Percentiles rank a stretch among this genome's conserved stretches.
phyloP scores from a whole-genome alignment of 64 coral and sea anemone genomes.

The Dendrophyllia cribrosa region DNA sequence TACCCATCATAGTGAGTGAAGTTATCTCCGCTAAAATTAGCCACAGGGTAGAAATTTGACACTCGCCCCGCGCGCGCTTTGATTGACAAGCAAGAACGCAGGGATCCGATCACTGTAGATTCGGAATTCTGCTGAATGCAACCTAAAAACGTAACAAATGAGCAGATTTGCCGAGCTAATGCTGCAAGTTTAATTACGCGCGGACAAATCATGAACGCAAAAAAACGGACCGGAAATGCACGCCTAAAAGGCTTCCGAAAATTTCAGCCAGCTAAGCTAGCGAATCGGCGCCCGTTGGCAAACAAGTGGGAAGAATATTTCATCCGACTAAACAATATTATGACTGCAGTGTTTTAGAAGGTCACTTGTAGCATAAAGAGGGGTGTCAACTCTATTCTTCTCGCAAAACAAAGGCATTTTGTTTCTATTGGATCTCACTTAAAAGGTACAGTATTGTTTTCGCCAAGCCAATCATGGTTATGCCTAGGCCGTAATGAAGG shows the following conservation, averaged over 20 bases:
- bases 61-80: constrained; percentile 47
- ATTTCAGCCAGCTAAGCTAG: constrained; percentile 9
- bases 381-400: constrained; percentile 28
- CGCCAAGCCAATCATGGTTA: neutral
- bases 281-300: constrained; percentile 24
- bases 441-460: constrained; percentile 1
- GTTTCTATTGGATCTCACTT: neutral
- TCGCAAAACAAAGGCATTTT: constrained; percentile 15
- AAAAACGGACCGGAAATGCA: constrained; percentile 10
- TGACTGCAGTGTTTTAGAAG: constrained; percentile 28
- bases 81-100: constrained; percentile 56
- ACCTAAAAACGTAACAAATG: constrained; percentile 14
- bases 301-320: constrained; percentile 42
- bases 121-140: constrained; percentile 4
- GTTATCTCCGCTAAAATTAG: constrained; percentile 76
- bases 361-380: constrained; percentile 4
- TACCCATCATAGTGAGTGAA: constrained; percentile 60
- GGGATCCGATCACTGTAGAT: constrained; percentile 5
- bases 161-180: constrained; percentile 27
- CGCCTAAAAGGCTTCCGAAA: neutral
- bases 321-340: constrained; percentile 45
- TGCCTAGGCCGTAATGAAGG: neutral
- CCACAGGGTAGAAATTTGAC: constrained; percentile 63
- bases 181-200: neutral
- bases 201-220: neutral